A percentile compares a stretch with the other conserved stretches of the same genome.
phyloP scores from a whole-genome alignment of 1,140 invertebrate species.

The Carposina sasakii region DNA sequence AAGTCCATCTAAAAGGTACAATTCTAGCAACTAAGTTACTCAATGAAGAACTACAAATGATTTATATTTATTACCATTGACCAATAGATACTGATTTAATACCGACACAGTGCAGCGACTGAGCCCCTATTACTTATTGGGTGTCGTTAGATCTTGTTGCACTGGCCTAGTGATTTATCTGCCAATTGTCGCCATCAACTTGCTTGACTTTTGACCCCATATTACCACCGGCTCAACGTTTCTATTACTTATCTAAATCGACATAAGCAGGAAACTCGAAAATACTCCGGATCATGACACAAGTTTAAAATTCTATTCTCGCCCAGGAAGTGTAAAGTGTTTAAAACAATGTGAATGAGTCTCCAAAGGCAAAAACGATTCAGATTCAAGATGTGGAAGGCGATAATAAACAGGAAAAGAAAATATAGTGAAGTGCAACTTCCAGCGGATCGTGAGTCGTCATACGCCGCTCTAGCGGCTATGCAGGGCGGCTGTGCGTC shows the following conservation, averaged over 20 bases:
- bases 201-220: slow-evolving; percentile 20
- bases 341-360: slow-evolving; percentile 57
- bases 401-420: slow-evolving; percentile 60
- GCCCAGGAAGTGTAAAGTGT: no score
- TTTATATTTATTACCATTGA: no score
- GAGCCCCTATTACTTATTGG: slow-evolving; percentile 54
- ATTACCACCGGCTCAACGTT: no score
- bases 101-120: slow-evolving; percentile 20
- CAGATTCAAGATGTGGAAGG: slow-evolving; percentile 64
- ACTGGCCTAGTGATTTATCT: slow-evolving; percentile 42
- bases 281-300: no score
- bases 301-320: no score
- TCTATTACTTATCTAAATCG: no score
- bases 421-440: slow-evolving; percentile 61
- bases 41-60: no score
- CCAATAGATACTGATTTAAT: no score
- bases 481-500: slow-evolving; percentile 61
- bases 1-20: no score
- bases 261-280: no score
- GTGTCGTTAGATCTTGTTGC: slow-evolving; percentile 45
- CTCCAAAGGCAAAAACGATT: slow-evolving; percentile 48
- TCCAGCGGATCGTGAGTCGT: slow-evolving; percentile 50
- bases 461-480: slow-evolving; percentile 58
- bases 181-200: slow-evolving; percentile 44
- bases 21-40: no score